Evolutionary conservation across 2,113 vertebrate genomes (phyloP).

Genomic region (Lamprotornis superbus): DNA sequence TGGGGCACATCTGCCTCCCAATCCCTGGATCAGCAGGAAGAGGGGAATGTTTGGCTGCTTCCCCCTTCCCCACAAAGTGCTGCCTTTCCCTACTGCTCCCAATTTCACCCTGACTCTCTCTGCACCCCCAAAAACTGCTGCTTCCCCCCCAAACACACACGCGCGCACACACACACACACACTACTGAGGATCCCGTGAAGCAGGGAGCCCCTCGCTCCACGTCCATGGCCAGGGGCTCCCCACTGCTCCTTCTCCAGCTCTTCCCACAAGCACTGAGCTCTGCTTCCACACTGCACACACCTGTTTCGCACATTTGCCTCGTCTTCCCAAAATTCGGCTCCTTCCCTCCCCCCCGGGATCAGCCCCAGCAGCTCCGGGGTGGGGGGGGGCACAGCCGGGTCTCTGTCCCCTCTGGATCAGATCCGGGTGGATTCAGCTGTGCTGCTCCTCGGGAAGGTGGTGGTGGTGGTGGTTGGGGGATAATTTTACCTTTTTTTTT

Average conservation of each 20-base stretch:
- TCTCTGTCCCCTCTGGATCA: not conserved
- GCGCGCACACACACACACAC: not conserved
- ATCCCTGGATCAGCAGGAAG: not conserved
- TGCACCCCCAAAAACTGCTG: not conserved
- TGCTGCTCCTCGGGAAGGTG: constrained; percentile 45
- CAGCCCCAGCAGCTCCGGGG: not conserved
- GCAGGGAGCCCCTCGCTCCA: not conserved
- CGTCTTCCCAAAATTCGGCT: not conserved
- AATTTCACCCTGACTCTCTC: not conserved
- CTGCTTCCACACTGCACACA: not conserved
- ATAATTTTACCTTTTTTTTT: not conserved
- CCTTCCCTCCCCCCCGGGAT: not conserved
- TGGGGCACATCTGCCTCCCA: not conserved
- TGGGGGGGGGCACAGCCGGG: not conserved
- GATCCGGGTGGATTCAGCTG: not conserved
- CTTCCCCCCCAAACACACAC: not conserved
- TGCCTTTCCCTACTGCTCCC: not conserved
- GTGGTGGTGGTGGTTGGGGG: not conserved
- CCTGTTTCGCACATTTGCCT: not conserved
- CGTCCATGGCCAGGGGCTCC: not conserved
- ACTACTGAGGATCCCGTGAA: not conserved
- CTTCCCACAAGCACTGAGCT: not conserved
- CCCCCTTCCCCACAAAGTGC: not conserved
- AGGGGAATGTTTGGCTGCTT: not conserved
- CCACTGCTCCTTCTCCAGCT: not conserved